Conservation (phyloP, 2,797 vertebrate genomes). For the Poecilia velifera region DNA sequence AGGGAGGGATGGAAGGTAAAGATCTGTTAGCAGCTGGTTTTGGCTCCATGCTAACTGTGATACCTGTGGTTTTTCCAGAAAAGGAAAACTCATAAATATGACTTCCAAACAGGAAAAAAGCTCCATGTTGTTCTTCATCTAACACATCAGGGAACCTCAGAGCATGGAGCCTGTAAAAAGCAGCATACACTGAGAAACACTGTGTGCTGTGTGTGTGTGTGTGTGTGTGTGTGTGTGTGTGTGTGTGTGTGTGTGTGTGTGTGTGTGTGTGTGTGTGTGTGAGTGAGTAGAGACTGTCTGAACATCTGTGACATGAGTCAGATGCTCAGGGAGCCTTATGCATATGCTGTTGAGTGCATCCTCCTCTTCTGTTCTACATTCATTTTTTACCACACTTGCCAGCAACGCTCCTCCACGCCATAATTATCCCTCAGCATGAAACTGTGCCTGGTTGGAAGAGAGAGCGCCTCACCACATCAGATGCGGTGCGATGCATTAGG, state of each 20-base stretch:
- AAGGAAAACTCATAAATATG: neutral
- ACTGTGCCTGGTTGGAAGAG: constrained; percentile 19
- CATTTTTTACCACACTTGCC: constrained; percentile 76
- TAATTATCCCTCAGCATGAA: constrained; percentile 47
- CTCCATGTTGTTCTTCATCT: neutral
- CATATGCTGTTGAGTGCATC: constrained; percentile 67
- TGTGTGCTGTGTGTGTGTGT: neutral
- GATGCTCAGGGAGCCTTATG: constrained; percentile 57
- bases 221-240: too few relatives aligned
- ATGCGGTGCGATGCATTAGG: constrained; percentile 64
- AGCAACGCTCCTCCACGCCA: constrained; percentile 49
- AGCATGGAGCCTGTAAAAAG: neutral
- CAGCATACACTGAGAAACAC: neutral
- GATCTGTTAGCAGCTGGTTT: neutral
- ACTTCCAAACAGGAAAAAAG: neutral
- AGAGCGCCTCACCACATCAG: constrained; percentile 32
- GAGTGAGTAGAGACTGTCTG: constrained; percentile 35
- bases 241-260: neutral
- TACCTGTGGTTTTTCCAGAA: neutral
- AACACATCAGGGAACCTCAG: neutral
- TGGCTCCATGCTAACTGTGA: neutral
- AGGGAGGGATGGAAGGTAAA: neutral
- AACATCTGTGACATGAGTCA: constrained; percentile 68
- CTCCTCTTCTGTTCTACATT: constrained; percentile 68
- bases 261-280: constrained; percentile 11